Evolutionary conservation across 2,797 vertebrate species (phyloP).

Genomic region (Catharus ustulatus): DNA sequence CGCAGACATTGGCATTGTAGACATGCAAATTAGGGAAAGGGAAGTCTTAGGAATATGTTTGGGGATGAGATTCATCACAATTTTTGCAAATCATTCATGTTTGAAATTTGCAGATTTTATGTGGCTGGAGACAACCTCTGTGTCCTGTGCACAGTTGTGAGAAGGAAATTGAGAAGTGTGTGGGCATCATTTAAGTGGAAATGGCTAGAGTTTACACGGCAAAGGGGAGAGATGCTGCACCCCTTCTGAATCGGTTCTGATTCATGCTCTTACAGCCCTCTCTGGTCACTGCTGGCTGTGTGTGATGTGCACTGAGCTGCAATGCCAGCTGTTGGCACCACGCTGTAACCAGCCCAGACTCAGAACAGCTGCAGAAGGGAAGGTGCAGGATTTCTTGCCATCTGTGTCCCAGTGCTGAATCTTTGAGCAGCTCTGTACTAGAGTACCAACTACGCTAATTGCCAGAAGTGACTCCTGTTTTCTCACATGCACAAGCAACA

Average conservation of each 20-base stretch:
- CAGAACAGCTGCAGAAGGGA: not conserved
- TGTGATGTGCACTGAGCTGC: fast-evolving
- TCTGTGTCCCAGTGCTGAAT: not conserved
- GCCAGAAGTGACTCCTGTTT: not conserved
- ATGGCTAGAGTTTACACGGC: fast-evolving
- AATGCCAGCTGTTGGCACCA: not conserved
- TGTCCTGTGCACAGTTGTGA: not conserved
- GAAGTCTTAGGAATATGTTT: not conserved
- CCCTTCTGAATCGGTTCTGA: too few species aligned
- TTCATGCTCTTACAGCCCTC: not conserved
- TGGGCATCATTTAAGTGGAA: not conserved
- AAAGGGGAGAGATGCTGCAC: not conserved
- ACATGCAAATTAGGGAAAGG: not conserved
- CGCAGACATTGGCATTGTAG: not conserved
- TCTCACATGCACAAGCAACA: not conserved
- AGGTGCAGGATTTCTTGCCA: not conserved
- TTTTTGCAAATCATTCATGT: not conserved
- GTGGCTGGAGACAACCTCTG: not conserved
- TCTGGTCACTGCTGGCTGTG: not conserved
- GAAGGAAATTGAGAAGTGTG: not conserved
- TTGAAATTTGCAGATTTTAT: not conserved
- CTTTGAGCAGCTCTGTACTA: fast-evolving
- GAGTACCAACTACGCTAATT: not conserved
- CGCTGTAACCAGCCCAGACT: fast-evolving
- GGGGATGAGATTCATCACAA: not conserved